Base-by-base conservation (phyloP, 37 sponge, comb jelly and placozoan genomes). In the Halichondria panicea region DNA sequence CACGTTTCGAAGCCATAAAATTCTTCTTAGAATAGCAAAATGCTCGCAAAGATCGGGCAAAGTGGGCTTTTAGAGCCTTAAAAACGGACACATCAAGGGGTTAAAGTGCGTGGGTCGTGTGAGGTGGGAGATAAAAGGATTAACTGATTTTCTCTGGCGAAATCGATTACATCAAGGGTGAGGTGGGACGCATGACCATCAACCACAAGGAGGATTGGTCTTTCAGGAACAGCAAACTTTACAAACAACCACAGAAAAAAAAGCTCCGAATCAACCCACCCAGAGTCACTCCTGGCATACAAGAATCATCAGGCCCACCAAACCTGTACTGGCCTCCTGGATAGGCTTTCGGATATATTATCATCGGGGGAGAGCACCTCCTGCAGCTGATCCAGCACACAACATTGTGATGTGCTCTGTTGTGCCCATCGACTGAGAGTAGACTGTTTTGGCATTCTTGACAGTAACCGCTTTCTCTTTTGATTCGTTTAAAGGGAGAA, bases 181-280 rank as follows among this genome's bases (percentile, higher is more conserved):
- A 82, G 12, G 43, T 88, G 78, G 3, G 78, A 82, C 54, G 81
- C 78, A 45, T 88, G 83, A 28, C 83, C 89, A 88, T 88, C 83
- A 77, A 88, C 70, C 63, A 88, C 54, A 13, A 88, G 79, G 33
- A 82, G 62, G 24, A 76, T 73, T 46, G 89, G 82, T 2, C 71
- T 18, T 32, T 71, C 35, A 8, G 71, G 55, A 35, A 48, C 71
- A 46, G 55, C 53, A 71, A 28, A 71, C 52, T 53, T 45, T 1
- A 50, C 35, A 50, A 50, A 71, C 71, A 71, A 7, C 52, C 54
- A 71, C 4, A 3, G 8, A 15, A 53, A 31, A 32, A 50, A 50
- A 30, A 71, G 54, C 15, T 71, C 55, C 1, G 9, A 34, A 24
- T 71, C 54, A 28, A 71, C 36, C 71, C 71, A 71, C 33, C 71